Base-by-base conservation (phyloP, 1,140 invertebrate species). In the Rhagoletis zephyria region DNA sequence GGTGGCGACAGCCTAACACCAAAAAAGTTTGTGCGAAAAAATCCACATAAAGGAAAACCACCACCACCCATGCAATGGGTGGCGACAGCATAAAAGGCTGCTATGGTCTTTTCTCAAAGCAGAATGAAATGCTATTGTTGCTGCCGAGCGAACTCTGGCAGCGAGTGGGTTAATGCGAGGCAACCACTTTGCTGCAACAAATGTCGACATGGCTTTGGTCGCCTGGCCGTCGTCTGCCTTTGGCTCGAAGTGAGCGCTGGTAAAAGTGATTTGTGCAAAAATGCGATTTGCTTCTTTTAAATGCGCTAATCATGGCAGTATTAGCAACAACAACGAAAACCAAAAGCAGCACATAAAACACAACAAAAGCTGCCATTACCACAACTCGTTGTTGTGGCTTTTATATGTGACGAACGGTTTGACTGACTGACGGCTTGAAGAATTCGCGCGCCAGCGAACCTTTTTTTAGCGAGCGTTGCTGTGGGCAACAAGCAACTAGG, bases 311-410 rank as follows among this genome's bases (percentile, higher is more conserved):
- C 74, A 81, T 10, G 42, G 45, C 40, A 81, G 74, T 48, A 81
- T 5, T 19, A 81, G 45, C 70, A 77, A 51, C 14, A 77, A 1
- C 67, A 74, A 81, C 16, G 30, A 81, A 12, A 51, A 40, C 30
- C 30, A 67, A 67, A 67, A 30, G 10, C 30, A 40, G 10, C 16
- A 30, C 30, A 30, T 30, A 30, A 30, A 40, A 67, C 42, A 67
- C 48, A 77, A 77, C 74, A 81, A 81, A 81, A 19, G 48, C 74
- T 56, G n/a, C n/a, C 74, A 81, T 81, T 81, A 56, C 74, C 74
- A 81, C 74, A 81, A 56, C 74, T 48, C 51, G 51, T 16, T n/a
- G n/a, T 63, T 63, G 61, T n/a, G 61, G 61, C 61, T 63, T 63
- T 63, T 63, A n/a, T 63, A 30, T 48, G 30, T 3, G 6, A 40